phyloP scores from a whole-genome alignment of 2,797 vertebrate species.

The Aselliscus stoliczkanus region DNA sequence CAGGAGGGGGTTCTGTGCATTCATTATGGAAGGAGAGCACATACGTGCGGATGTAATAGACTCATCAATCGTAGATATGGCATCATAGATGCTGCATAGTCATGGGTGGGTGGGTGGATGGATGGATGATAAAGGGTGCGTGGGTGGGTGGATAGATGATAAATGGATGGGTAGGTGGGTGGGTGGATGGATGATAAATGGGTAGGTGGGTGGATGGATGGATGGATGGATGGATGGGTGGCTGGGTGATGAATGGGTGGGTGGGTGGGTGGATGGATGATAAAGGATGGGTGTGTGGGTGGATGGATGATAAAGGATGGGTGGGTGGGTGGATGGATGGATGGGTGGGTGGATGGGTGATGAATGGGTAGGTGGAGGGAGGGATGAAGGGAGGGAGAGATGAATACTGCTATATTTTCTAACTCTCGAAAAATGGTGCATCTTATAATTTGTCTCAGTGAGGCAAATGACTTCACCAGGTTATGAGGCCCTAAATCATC shows the following conservation, averaged over 20 bases:
- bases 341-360: background rate
- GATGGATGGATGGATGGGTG: too few species aligned
- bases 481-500: background rate
- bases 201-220: too few species aligned
- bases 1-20: too few species aligned
- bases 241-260: too few species aligned
- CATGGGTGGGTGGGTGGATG: too few species aligned
- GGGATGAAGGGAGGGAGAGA: background rate
- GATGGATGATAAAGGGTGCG: too few species aligned
- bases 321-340: background rate
- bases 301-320: too few species aligned
- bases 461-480: background rate
- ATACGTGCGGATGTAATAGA: accelerated
- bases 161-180: too few species aligned
- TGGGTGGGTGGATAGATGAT: background rate
- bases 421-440: background rate
- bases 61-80: accelerated
- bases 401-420: background rate
- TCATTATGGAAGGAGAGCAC: accelerated
- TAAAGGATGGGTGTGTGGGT: accelerated
- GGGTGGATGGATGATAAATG: too few species aligned
- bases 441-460: background rate
- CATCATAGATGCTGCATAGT: accelerated
- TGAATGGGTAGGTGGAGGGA: background rate
- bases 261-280: too few species aligned